Conservation (phyloP, 2,888 invertebrate genomes). For the Gari tellinella region DNA sequence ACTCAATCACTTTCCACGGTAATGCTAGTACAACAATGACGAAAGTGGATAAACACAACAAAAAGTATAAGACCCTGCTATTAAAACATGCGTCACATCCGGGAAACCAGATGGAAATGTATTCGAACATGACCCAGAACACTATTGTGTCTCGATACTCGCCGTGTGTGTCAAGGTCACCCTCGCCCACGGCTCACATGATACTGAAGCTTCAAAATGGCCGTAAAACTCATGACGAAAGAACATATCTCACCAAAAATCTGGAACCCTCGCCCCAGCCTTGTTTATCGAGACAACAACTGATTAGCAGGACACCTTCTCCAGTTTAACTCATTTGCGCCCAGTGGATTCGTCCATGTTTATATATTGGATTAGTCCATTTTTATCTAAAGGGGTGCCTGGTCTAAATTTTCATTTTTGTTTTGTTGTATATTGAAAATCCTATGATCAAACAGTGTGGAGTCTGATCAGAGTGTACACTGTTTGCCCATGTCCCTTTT, state of each 20-base stretch:
- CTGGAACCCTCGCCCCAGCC: no score
- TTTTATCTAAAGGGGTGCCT: no score
- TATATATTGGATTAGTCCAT: no score
- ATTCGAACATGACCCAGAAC: conserved; percentile 62
- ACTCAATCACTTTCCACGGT: conserved; percentile 73
- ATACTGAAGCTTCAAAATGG: conserved; percentile 30
- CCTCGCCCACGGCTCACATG: conserved; percentile 26
- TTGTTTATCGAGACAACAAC: neutral
- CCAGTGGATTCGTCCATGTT: no score
- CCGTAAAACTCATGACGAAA: neutral
- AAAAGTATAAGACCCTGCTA: conserved; percentile 65
- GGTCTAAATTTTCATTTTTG: no score
- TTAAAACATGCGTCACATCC: conserved; percentile 46
- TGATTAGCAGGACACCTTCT: conserved; percentile 32
- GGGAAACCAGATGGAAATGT: conserved; percentile 60
- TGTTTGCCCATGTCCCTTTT: no score
- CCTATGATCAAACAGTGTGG: no score
- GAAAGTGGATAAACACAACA: conserved; percentile 49
- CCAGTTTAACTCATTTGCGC: conserved; percentile 13
- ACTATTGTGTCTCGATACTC: conserved; percentile 68
- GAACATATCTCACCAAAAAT: no score
- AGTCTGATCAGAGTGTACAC: no score
- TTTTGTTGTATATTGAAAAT: no score
- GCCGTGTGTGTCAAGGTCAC: conserved; percentile 48
- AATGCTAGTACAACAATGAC: conserved; percentile 49